A percentile compares a stretch with the other conserved stretches of the same genome.
phyloP scores from a whole-genome alignment of 2,113 vertebrate genomes.

The Anarhynchus alexandrinus region DNA sequence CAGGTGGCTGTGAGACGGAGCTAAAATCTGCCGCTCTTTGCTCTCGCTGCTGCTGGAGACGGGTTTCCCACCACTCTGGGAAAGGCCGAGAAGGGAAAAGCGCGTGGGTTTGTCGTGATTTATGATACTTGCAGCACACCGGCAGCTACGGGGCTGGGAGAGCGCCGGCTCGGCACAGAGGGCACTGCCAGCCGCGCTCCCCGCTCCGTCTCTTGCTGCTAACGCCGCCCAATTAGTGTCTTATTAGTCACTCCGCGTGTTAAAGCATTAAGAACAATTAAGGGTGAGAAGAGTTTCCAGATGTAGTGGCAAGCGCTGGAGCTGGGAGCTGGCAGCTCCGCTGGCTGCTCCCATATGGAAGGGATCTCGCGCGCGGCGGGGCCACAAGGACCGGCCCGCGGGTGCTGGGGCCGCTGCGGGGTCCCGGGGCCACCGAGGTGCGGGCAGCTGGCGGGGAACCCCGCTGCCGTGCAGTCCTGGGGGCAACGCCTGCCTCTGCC shows the following conservation, averaged over 20 bases:
- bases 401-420: rapidly evolving
- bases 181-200: not conserved
- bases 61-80: not conserved
- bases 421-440: rapidly evolving
- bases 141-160: not conserved
- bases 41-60: not conserved
- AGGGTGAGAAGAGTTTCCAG: constrained; percentile 70
- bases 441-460: rapidly evolving
- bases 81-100: not conserved
- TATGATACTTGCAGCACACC: not conserved
- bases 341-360: constrained; percentile 25
- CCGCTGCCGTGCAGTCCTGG: rapidly evolving
- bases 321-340: constrained; percentile 9
- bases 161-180: not conserved
- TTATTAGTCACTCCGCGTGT: constrained; percentile 62
- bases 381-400: rapidly evolving
- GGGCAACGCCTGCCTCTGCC: not conserved
- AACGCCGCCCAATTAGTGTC: constrained; percentile 64
- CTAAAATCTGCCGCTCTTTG: not conserved
- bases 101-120: not conserved
- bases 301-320: constrained; percentile 25
- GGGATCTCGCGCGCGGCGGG: rapidly evolving
- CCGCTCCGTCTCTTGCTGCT: not conserved
- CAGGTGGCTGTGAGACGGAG: not conserved
- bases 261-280: constrained; percentile 74